A percentile compares a stretch with the other conserved stretches of the same genome.
Evolutionary conservation across 2,888 invertebrate genomes (phyloP).

Genomic region (Auanema sp.): DNA sequence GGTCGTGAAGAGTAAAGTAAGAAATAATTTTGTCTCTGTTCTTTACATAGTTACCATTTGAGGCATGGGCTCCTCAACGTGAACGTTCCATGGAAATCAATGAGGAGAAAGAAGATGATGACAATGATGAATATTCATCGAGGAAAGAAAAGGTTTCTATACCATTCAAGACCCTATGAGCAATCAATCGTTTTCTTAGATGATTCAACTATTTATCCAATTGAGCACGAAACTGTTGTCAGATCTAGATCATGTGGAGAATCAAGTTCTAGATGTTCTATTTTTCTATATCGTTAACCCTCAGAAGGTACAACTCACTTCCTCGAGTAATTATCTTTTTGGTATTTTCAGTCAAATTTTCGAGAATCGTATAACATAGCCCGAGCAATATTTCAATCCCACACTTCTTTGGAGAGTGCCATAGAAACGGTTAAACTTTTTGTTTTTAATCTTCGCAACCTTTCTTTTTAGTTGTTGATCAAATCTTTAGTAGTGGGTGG

Average conservation of each 20-base stretch:
- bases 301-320: constrained; percentile 23
- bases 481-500: constrained; percentile 22
- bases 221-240: constrained; percentile 7
- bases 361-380: constrained; percentile 12
- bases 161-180: background rate
- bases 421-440: background rate
- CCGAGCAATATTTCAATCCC: constrained; percentile 7
- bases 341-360: constrained; percentile 11
- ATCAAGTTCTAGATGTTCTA: constrained; percentile 32
- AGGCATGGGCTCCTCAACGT: constrained; percentile 16
- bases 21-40: background rate
- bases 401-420: background rate
- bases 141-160: constrained; percentile 15
- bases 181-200: constrained; percentile 8
- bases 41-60: background rate
- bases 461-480: constrained; percentile 15
- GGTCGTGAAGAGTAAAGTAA: constrained; percentile 14
- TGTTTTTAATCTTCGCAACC: background rate
- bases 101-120: constrained; percentile 12
- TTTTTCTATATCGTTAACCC: constrained; percentile 37
- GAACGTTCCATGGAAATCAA: constrained; percentile 18
- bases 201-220: background rate
- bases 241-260: constrained; percentile 24
- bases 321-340: background rate
- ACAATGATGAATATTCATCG: constrained; percentile 11